Evolutionary conservation across 2,888 invertebrate species (phyloP).

Genomic region (Pseudeuparius sepicola): DNA sequence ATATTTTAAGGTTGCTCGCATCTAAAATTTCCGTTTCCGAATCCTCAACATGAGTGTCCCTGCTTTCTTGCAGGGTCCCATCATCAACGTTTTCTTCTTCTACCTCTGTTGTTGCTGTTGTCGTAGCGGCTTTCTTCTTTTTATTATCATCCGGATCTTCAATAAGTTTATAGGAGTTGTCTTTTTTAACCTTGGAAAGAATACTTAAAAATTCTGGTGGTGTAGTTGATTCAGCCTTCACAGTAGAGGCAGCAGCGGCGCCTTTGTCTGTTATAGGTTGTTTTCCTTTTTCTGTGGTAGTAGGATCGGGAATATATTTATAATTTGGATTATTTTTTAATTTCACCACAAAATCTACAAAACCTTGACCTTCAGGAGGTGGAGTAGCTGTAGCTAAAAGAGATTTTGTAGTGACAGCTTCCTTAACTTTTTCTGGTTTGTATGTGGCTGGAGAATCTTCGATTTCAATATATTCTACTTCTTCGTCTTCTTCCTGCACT

Average conservation of each 20-base stretch:
- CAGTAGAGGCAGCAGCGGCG: constrained; percentile 23
- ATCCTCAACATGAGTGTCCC: background rate
- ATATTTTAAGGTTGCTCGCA: constrained; percentile 28
- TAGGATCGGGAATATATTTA: constrained; percentile 33
- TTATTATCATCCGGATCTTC: constrained; percentile 29
- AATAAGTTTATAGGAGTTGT: constrained; percentile 31
- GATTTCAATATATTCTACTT: constrained; percentile 28
- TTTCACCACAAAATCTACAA: constrained; percentile 32
- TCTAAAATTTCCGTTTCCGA: constrained; percentile 16
- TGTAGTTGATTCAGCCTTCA: constrained; percentile 26
- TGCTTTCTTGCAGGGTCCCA: constrained; percentile 3
- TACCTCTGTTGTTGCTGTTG: constrained; percentile 24
- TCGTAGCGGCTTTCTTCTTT: constrained; percentile 16
- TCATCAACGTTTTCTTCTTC: constrained; percentile 23
- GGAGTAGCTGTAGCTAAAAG: constrained; percentile 27
- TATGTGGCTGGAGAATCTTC: constrained; percentile 14
- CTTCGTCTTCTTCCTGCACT: constrained; percentile 25
- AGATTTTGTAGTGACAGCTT: constrained; percentile 25
- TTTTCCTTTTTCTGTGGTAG: constrained; percentile 29
- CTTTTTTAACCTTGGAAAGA: constrained; percentile 30
- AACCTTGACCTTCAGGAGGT: constrained; percentile 29
- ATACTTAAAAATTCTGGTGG: constrained; percentile 34
- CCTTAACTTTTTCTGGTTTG: constrained; percentile 1
- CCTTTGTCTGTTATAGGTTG: constrained; percentile 20
- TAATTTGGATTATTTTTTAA: constrained; percentile 32